Percentiles rank a stretch among this genome's conserved stretches.
These are phyloP conservation scores for Ooceraea biroi DNA, from an alignment of 1,140 invertebrate genomes.

Conservation along the genomic window DNA sequence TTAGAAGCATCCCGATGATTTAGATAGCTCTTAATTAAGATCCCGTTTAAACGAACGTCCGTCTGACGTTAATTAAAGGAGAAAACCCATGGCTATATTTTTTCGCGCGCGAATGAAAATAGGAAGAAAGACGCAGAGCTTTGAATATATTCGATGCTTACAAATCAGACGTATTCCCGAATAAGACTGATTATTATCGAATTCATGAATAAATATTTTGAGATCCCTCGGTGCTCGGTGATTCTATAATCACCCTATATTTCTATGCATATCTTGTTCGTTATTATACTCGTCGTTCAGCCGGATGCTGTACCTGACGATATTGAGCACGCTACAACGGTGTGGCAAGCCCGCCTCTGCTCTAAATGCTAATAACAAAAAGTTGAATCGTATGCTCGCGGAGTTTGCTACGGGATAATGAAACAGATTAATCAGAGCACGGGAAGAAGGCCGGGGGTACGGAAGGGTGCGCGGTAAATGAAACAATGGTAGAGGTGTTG, in stretches of 20 bases:
- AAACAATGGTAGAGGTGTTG: constrained; percentile 49
- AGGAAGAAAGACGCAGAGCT: background rate
- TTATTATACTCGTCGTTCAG: constrained; percentile 51
- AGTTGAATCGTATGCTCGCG: constrained; percentile 60
- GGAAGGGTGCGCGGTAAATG: constrained; percentile 7
- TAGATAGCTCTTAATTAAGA: constrained; percentile 26
- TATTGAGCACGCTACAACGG: constrained; percentile 20
- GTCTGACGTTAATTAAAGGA: constrained; percentile 24
- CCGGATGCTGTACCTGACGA: constrained; percentile 1
- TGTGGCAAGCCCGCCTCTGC: background rate
- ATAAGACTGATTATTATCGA: constrained; percentile 18
- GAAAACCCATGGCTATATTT: constrained; percentile 7
- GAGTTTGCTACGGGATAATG: constrained; percentile 70
- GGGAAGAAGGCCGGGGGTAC: background rate
- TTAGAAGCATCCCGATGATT: background rate
- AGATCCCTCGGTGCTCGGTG: constrained; percentile 21
- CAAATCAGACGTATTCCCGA: background rate
- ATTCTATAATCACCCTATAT: constrained; percentile 45
- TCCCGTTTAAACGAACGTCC: background rate
- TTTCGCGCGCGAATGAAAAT: background rate
- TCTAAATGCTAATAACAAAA: constrained; percentile 79
- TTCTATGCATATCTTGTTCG: constrained; percentile 47
- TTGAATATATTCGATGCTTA: constrained; percentile 2
- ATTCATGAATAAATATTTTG: constrained; percentile 52
- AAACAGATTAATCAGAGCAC: constrained; percentile 73